These are phyloP conservation scores for Acanthosoma haemorrhoidale DNA, from an alignment of 2,888 invertebrate species.

Conservation along the genomic window DNA sequence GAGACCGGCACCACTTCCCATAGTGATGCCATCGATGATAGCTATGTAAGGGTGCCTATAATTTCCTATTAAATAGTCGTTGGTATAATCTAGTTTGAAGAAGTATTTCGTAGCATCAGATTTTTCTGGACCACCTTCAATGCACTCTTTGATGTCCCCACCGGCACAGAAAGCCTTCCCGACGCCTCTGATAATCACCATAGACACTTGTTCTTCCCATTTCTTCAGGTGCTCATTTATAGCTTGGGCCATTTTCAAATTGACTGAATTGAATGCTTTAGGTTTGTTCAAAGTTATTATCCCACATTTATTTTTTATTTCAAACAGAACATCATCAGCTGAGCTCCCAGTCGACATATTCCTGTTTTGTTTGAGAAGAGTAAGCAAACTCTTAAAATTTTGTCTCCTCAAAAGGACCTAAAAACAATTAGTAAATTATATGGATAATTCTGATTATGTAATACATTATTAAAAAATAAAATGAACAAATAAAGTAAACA, in stretches of 20 bases:
- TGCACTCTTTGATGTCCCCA: conserved; percentile 83
- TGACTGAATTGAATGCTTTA: conserved; percentile 71
- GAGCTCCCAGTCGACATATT: not conserved
- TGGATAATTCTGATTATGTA: not conserved
- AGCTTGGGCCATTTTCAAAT: conserved; percentile 67
- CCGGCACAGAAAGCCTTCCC: conserved; percentile 98
- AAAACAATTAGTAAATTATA: too few species aligned
- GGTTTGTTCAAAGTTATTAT: conserved; percentile 68
- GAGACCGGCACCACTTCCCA: conserved; percentile 96
- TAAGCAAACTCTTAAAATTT: not conserved
- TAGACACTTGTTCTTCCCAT: conserved; percentile 61
- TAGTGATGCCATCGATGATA: conserved; percentile 89
- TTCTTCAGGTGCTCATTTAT: conserved; percentile 66
- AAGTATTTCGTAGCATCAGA: conserved; percentile 58
- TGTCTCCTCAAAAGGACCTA: not conserved
- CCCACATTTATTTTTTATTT: conserved; percentile 51
- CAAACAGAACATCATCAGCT: conserved; percentile 47
- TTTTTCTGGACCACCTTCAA: conserved; percentile 49
- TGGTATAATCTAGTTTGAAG: conserved; percentile 63
- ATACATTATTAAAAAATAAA: not conserved
- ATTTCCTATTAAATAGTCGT: conserved; percentile 81
- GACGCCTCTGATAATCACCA: conserved; percentile 71
- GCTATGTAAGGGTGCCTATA: conserved; percentile 88
- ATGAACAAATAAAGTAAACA: not conserved
- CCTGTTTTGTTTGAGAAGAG: not conserved